Percentiles rank a stretch among this genome's conserved stretches.
Conservation (phyloP, 2,888 invertebrate species). For the Isotomurus palustris region DNA sequence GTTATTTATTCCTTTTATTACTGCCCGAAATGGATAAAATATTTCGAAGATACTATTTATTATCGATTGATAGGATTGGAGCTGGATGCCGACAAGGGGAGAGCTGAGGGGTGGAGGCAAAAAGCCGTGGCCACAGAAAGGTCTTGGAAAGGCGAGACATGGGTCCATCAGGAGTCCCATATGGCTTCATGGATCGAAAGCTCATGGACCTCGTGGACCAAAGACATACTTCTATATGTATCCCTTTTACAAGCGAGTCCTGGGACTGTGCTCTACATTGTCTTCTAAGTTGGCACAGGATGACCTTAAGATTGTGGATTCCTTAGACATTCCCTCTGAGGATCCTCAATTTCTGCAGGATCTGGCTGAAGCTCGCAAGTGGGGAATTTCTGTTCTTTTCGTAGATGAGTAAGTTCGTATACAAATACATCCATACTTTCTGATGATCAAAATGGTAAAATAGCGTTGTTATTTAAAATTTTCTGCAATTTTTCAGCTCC, state of each 20-base stretch:
- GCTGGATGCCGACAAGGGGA: conserved; percentile 69
- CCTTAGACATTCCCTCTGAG: conserved; percentile 77
- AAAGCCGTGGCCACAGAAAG: conserved; percentile 98
- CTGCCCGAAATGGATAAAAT: neutral
- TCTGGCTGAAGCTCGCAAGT: conserved; percentile 75
- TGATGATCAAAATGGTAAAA: neutral
- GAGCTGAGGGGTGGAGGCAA: conserved; percentile 84
- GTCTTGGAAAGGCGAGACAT: conserved; percentile 81
- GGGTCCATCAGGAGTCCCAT: conserved; percentile 88
- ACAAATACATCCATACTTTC: neutral
- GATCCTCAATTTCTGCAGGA: conserved; percentile 73
- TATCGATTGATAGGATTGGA: conserved; percentile 65
- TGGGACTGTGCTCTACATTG: conserved; percentile 75
- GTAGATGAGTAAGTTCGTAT: conserved; percentile 72
- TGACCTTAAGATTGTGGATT: conserved; percentile 84
- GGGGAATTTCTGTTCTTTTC: conserved; percentile 95
- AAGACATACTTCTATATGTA: conserved; percentile 91
- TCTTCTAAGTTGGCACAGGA: conserved; percentile 89
- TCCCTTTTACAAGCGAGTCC: conserved; percentile 67
- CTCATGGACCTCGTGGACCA: conserved; percentile 85
- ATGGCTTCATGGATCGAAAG: conserved; percentile 74
- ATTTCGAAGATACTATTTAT: neutral
- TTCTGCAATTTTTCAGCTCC: conserved; percentile 57
- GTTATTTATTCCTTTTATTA: neutral
- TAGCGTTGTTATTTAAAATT: neutral